phyloP scores from a whole-genome alignment of 92 coral and sea anemone genomes.

The Ricordea florida region DNA sequence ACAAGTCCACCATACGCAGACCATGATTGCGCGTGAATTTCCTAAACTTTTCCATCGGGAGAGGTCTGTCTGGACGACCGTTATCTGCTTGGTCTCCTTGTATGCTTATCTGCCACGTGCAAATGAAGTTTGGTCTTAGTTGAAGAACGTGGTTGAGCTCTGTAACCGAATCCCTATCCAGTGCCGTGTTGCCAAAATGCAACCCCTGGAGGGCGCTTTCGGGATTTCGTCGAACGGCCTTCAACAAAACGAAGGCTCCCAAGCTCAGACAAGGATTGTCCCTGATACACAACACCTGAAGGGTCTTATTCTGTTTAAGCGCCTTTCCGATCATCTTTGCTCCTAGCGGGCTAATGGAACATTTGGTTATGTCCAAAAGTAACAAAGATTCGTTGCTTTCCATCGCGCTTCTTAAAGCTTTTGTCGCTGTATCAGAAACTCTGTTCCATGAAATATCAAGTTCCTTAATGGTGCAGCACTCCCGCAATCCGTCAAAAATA shows the following conservation, averaged over 20 bases:
- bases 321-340: conserved; percentile 61
- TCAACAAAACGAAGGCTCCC: conserved; percentile 44
- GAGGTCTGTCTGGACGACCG: not conserved
- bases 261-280: conserved; percentile 60
- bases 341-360: conserved; percentile 52
- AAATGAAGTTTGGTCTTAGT: conserved; percentile 57
- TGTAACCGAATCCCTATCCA: conserved; percentile 55
- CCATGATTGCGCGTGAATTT: conserved; percentile 40
- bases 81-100: conserved; percentile 44
- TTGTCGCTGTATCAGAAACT: conserved; percentile 48
- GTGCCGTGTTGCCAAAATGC: conserved; percentile 35
- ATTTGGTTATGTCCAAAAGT: conserved; percentile 48
- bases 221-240: conserved; percentile 46
- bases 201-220: conserved; percentile 48
- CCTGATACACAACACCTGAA: conserved; percentile 45
- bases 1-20: conserved; percentile 69
- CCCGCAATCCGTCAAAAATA: conserved; percentile 33
- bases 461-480: conserved; percentile 42
- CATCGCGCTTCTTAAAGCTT: conserved; percentile 36
- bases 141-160: conserved; percentile 42
- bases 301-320: conserved; percentile 48
- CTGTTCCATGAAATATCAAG: conserved; percentile 68
- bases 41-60: conserved; percentile 57
- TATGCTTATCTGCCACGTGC: conserved; percentile 53
- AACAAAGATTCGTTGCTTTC: conserved; percentile 42